A percentile compares a stretch with the other conserved stretches of the same genome.
Conservation (phyloP, 2,888 invertebrate species). For the Yponomeuta cagnagella region DNA sequence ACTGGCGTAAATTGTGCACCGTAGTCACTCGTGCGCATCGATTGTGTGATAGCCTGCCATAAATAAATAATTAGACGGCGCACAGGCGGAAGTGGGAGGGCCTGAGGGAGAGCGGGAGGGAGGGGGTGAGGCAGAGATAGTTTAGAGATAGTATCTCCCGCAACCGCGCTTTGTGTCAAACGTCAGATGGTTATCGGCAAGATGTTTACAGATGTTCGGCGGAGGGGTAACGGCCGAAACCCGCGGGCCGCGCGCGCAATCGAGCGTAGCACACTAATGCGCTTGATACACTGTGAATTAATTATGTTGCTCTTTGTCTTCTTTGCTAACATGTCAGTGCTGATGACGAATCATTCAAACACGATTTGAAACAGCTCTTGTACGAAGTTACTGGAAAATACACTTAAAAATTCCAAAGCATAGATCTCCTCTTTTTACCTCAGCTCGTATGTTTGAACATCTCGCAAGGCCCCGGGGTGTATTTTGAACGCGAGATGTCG, state of each 20-base stretch:
- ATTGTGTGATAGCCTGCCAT: constrained; percentile 67
- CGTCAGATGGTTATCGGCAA: constrained; percentile 70
- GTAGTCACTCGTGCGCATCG: constrained; percentile 64
- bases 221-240: constrained; percentile 63
- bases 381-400: not conserved
- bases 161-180: constrained; percentile 75
- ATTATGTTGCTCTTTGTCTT: constrained; percentile 50
- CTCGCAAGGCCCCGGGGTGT: not conserved
- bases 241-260: constrained; percentile 54
- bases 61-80: constrained; percentile 73
- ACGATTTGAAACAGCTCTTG: not conserved
- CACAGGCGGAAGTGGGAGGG: constrained; percentile 42
- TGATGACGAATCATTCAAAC: constrained; percentile 8
- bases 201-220: constrained; percentile 73
- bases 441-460: not conserved
- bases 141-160: constrained; percentile 67
- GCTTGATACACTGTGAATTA: constrained; percentile 55
- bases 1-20: constrained; percentile 49
- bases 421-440: not conserved
- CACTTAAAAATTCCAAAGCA: not conserved
- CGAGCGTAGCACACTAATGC: constrained; percentile 51
- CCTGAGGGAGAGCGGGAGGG: constrained; percentile 28
- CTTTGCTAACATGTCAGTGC: constrained; percentile 17
- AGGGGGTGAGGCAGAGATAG: constrained; percentile 50
- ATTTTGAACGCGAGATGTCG: constrained; percentile 45